Conservation (phyloP, 2,888 invertebrate species). For the Meteorus cinctellus region DNA sequence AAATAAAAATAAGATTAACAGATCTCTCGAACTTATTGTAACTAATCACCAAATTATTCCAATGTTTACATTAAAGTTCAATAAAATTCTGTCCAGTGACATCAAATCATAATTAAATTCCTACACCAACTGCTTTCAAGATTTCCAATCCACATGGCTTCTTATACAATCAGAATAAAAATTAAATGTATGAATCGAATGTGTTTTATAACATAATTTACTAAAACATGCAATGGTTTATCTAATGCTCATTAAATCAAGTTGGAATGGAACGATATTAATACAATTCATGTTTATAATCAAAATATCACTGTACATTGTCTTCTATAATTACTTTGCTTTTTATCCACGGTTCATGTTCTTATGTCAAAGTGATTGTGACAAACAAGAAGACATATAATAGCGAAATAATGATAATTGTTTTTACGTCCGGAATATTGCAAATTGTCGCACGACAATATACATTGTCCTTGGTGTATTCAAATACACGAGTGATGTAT, state of each 20-base stretch:
- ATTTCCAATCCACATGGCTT: background rate
- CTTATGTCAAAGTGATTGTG: background rate
- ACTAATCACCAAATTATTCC: no score
- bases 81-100: no score
- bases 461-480: slow-evolving; percentile 12
- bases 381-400: background rate
- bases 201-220: background rate
- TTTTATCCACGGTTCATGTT: background rate
- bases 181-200: background rate
- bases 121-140: background rate
- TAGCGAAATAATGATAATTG: background rate
- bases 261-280: background rate
- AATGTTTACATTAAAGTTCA: no score
- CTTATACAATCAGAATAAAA: background rate
- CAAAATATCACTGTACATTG: background rate
- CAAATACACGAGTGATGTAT: background rate
- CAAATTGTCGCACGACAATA: background rate
- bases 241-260: background rate
- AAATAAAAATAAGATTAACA: no score
- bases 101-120: no score
- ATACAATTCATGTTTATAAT: background rate
- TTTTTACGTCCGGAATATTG: background rate
- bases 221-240: background rate
- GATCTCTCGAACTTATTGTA: no score
- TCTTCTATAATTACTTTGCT: background rate